phyloP scores from a whole-genome alignment of 2,797 vertebrate genomes.

The Cuniculus paca region DNA sequence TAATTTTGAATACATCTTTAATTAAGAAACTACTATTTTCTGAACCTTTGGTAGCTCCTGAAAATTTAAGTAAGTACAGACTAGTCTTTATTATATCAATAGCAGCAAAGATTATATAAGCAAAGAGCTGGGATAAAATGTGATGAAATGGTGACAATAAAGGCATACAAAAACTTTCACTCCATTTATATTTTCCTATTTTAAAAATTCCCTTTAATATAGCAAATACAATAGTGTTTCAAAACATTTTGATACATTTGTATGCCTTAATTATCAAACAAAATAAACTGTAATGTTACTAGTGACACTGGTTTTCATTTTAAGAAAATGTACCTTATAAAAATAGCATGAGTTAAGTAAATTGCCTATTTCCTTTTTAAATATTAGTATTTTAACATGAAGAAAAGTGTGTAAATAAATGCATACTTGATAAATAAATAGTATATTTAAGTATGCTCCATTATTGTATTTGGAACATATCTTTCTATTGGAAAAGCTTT shows the following conservation, averaged over 20 bases:
- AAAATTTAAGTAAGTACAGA: slow-evolving; percentile 8
- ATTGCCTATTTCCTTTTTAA: slow-evolving; percentile 38
- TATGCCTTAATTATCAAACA: slow-evolving; percentile 15
- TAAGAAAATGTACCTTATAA: slow-evolving; percentile 23
- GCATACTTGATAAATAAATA: slow-evolving; percentile 20
- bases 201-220: neutral
- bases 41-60: neutral
- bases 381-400: slow-evolving; percentile 35
- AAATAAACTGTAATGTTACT: slow-evolving; percentile 15
- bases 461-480: neutral
- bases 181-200: neutral
- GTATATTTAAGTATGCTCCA: neutral
- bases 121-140: neutral
- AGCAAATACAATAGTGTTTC: neutral
- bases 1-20: neutral
- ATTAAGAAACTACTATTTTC: neutral
- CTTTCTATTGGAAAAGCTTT: neutral
- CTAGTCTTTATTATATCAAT: neutral
- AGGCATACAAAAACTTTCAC: neutral
- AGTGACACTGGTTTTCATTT: slow-evolving; percentile 4
- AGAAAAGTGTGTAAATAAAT: neutral
- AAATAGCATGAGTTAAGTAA: neutral
- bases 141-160: neutral
- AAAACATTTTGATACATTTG: slow-evolving; percentile 48
- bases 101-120: neutral